Base-by-base conservation (phyloP, 2,113 vertebrate species). In the Pelobates fuscus region DNA sequence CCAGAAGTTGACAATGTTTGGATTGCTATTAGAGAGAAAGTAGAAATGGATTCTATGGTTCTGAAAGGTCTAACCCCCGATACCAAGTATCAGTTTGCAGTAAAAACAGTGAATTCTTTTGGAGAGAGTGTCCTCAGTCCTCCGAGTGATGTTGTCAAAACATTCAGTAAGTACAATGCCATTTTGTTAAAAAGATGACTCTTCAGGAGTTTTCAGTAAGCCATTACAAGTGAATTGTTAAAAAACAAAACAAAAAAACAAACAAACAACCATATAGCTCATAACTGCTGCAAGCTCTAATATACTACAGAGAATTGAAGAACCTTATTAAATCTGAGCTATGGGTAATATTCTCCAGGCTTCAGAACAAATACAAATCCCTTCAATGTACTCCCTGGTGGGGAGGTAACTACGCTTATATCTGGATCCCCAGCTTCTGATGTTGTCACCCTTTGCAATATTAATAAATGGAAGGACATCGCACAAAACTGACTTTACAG, bases 21-120 rank as follows among this genome's bases (percentile, higher is more conserved):
- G 97, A 94, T 91, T 0, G 83, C 90, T 70, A 96, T 98, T 72
- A 92, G 90, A 57, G 96, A 98, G 72, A 90, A 87, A 58, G 92
- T 98, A 77, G 89, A 92, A 82, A 90, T 95, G 27, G 93, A 92
- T 71, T 97, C 96, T 61, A 94, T 97, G 94, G 93, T 98, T 69
- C 86, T 98, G 74, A 98, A 94, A 82, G 95, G 93, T 25, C 84
- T 99, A 7, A 77, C 92, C 30, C 92, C 95, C 1, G 91, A 96
- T 55, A 94, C 93, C 0, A 88, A 90, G 75, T 98, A 98, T 78
- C 96, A 94, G 88, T 99, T 99, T 86, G 88, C 95, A 0, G 81
- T 98, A 57, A 88, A 91, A 82, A 93, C 96, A 0, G 83, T 89
- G 32, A 99, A 96, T 73, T 37, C 81, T 20, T 89, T 93, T 0